Base-by-base conservation (phyloP, 2,797 vertebrate genomes). In the Alcedo quadribrachys region DNA sequence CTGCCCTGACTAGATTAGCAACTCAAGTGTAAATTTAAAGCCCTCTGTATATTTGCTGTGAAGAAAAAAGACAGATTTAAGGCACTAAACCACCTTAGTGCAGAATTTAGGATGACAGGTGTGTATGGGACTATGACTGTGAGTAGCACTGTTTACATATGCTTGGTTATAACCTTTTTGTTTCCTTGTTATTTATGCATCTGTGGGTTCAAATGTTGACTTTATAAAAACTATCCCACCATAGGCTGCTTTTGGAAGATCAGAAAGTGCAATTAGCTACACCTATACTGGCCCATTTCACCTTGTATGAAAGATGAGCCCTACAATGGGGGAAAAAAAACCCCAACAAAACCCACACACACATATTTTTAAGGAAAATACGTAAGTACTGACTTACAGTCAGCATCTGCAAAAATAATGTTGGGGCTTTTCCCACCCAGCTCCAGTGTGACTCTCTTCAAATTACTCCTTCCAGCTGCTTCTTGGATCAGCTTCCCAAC, bases 381-480 rank as follows among this genome's bases (percentile, higher is more conserved):
- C 5, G 8, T 27, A 91, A 87, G 40, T 70, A 58, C 57, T 77
- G 96, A 98, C 99, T 99, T 98, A 99, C 99, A 97, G 95, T 99
- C 99, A 57, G 99, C 99, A 98, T 99, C 99, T 97, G 99, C 99
- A 94, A 99, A 99, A 97, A 99, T 99, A 96, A 99, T 99, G 97
- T 99, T 99, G 93, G 99, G 99, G 96, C 98, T 99, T 98, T 99
- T 99, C 87, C 99, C 99, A 97, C 99, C 99, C 84, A 99, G 98
- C 97, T 99, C 99, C 97, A 99, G 98, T 25, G 99, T 99, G 91
- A 99, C 98, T 98, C 99, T 98, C 98, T 99, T 99, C 98, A 99
- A 97, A 97, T 99, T 99, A 97, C 98, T 99, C 97, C 98, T 99
- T 97, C 99, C 99, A 96, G 99, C 99, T 97, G 99, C 99, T 98